Evolutionary conservation across 2,888 invertebrate species (phyloP).

Genomic region (Plemyria rubiginata): DNA sequence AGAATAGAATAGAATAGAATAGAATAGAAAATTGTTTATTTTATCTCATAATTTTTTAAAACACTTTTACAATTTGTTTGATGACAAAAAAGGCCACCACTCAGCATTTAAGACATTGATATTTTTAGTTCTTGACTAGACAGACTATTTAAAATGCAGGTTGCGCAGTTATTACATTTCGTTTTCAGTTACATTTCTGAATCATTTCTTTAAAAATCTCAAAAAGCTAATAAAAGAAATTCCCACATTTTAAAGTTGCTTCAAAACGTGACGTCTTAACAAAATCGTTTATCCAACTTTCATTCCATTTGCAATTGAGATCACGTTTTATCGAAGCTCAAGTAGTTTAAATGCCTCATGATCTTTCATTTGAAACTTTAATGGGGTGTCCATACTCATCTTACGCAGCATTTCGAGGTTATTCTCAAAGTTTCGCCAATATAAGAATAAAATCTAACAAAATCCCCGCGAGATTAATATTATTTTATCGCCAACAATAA

Average conservation of each 20-base stretch:
- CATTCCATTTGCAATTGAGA: slow-evolving; percentile 45
- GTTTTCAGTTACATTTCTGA: neutral
- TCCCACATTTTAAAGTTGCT: slow-evolving; percentile 39
- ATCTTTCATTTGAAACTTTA: slow-evolving; percentile 47
- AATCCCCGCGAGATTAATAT: slow-evolving; percentile 83
- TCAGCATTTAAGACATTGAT: neutral
- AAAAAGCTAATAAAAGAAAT: slow-evolving; percentile 24
- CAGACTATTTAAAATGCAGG: neutral
- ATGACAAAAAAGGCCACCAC: neutral
- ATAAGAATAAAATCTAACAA: slow-evolving; percentile 79
- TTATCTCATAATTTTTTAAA: too few relatives aligned
- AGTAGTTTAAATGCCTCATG: slow-evolving; percentile 36
- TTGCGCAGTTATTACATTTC: neutral
- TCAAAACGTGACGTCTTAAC: slow-evolving; percentile 37
- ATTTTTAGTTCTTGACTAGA: neutral
- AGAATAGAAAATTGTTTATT: too few relatives aligned
- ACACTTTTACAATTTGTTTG: neutral
- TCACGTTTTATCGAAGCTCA: slow-evolving; percentile 52
- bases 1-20: too few relatives aligned
- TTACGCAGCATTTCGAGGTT: slow-evolving; percentile 62
- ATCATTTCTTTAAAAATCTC: slow-evolving; percentile 4
- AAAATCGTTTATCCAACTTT: slow-evolving; percentile 47
- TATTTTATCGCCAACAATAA: slow-evolving; percentile 84
- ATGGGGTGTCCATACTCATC: slow-evolving; percentile 64
- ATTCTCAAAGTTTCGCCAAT: slow-evolving; percentile 73